Evolutionary conservation across 2,113 vertebrate genomes (phyloP).

Genomic region (Hystrix cristata): DNA sequence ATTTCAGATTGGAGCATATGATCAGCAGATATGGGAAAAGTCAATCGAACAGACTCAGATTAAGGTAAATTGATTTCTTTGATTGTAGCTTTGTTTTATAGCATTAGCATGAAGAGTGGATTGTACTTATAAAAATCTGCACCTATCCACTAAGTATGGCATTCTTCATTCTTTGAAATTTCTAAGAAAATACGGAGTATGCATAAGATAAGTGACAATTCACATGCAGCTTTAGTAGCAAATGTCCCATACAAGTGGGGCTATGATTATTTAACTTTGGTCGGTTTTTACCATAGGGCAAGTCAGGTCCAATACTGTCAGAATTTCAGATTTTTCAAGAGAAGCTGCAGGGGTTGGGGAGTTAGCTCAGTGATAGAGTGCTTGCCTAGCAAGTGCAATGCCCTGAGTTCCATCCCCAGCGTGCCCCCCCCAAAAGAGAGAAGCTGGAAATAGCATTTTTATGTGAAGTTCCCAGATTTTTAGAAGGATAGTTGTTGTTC

Average conservation of each 20-base stretch:
- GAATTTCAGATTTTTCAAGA: constrained; percentile 48
- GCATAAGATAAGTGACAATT: background rate
- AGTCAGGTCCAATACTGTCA: background rate
- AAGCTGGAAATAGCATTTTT: constrained; percentile 28
- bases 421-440: background rate
- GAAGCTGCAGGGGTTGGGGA: background rate
- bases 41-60: constrained; percentile 96
- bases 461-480: constrained; percentile 1
- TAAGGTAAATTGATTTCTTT: constrained; percentile 90
- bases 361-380: no score
- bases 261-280: background rate
- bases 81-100: constrained; percentile 55
- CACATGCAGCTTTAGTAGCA: background rate
- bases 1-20: constrained; percentile 96
- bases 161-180: constrained; percentile 12
- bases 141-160: background rate
- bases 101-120: constrained; percentile 22
- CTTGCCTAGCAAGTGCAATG: no score
- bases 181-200: background rate
- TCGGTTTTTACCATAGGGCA: background rate
- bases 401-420: no score
- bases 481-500: background rate
- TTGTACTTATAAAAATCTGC: background rate
- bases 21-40: constrained; percentile 99
- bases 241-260: background rate